Conservation (phyloP, 2,888 invertebrate species). For the Acronicta alni region DNA sequence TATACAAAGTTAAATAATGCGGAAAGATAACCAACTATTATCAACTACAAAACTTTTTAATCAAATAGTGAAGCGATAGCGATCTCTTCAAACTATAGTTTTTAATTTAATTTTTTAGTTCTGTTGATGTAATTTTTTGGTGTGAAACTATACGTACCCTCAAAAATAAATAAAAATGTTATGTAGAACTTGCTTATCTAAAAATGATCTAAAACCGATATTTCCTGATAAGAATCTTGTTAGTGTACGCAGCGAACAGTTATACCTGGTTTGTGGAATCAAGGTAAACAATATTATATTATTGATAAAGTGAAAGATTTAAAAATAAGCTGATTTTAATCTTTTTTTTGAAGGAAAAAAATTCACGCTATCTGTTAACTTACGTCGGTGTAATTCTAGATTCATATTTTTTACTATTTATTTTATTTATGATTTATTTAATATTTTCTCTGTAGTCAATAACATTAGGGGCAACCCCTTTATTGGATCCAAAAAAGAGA, state of each 20-base stretch:
- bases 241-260: conserved; percentile 43
- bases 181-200: conserved; percentile 63
- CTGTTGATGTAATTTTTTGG: no score
- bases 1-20: background rate
- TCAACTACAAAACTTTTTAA: conserved; percentile 4
- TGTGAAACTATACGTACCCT: no score
- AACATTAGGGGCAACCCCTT: no score
- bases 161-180: conserved; percentile 55
- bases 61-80: conserved; percentile 28
- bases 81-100: conserved; percentile 37
- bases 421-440: no score
- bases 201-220: conserved; percentile 52
- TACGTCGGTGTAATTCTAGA: no score
- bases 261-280: conserved; percentile 54
- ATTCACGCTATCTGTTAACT: no score
- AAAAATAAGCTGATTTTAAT: background rate
- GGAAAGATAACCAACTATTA: conserved; percentile 33
- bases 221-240: conserved; percentile 47
- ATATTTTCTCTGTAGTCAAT: no score
- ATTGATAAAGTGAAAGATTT: conserved; percentile 6
- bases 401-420: no score
- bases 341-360: no score
- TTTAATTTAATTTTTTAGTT: background rate
- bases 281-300: conserved; percentile 42
- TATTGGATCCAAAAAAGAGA: no score